A percentile compares a stretch with the other conserved stretches of the same genome.
Conservation (phyloP, 1,140 invertebrate genomes). For the Brachionus plicatilis region DNA sequence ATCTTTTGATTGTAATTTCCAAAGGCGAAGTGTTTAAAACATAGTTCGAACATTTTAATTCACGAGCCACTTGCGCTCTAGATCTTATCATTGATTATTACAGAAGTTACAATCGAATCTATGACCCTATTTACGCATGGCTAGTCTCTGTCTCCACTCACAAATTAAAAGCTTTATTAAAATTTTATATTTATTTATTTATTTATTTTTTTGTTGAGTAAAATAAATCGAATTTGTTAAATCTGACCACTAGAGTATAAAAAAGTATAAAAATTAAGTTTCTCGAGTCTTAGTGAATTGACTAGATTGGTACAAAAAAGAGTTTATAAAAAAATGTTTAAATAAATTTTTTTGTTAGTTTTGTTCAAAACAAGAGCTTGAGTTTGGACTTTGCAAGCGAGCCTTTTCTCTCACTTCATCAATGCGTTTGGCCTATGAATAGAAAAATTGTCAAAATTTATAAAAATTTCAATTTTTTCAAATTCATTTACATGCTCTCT, state of each 20-base stretch:
- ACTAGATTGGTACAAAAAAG: constrained; percentile 10
- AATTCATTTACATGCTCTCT: constrained; percentile 22
- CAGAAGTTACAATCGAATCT: background rate
- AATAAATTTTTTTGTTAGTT: background rate
- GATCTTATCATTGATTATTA: background rate
- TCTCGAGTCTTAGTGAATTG: background rate
- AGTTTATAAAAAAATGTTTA: background rate
- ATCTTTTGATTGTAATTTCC: background rate
- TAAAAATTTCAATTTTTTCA: background rate
- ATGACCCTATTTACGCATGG: background rate
- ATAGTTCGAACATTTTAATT: background rate
- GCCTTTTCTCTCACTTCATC: constrained; percentile 34
- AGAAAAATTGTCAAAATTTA: background rate
- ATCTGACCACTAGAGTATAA: background rate
- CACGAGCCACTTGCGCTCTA: background rate
- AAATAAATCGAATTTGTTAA: background rate
- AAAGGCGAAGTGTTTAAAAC: background rate
- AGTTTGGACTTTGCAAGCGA: constrained; percentile 4
- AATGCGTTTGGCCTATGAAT: background rate
- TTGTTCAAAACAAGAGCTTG: constrained; percentile 20
- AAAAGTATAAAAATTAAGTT: background rate
- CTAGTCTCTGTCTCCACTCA: background rate
- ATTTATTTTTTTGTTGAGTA: background rate
- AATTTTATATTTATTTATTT: background rate
- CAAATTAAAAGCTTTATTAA: background rate